phyloP scores from a whole-genome alignment of 2,797 vertebrate species.

The Pantherophis alleghaniensis region DNA sequence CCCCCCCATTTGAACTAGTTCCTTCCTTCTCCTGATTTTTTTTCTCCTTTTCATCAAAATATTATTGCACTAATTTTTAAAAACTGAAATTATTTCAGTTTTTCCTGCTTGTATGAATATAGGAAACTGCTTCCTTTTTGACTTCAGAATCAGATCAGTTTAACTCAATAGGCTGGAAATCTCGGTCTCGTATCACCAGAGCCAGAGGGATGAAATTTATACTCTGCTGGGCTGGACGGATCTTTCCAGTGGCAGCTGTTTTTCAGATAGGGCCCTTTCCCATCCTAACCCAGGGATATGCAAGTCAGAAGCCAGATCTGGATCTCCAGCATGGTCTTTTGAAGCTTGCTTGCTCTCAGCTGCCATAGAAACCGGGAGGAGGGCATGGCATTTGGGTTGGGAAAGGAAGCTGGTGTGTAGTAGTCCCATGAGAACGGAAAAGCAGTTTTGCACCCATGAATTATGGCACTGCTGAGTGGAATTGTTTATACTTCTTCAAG shows the following conservation, averaged over 20 bases:
- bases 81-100: neutral
- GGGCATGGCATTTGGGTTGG: no score
- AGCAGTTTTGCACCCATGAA: no score
- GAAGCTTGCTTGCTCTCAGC: no score
- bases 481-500: no score
- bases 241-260: neutral
- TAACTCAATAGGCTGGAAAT: neutral
- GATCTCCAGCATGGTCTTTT: no score
- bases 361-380: no score
- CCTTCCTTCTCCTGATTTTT: neutral
- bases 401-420: no score
- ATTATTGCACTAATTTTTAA: neutral
- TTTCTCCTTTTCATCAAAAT: neutral
- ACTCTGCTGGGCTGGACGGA: neutral
- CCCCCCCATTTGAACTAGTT: neutral
- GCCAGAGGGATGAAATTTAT: neutral
- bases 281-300: neutral
- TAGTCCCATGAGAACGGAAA: no score
- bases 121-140: neutral
- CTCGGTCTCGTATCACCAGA: neutral
- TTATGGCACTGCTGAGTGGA: no score
- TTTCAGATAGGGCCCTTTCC: neutral
- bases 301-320: no score
- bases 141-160: neutral
- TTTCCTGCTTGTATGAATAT: neutral